Base-by-base conservation (phyloP, 1,140 invertebrate species). In the Hesperophylax magnus region DNA sequence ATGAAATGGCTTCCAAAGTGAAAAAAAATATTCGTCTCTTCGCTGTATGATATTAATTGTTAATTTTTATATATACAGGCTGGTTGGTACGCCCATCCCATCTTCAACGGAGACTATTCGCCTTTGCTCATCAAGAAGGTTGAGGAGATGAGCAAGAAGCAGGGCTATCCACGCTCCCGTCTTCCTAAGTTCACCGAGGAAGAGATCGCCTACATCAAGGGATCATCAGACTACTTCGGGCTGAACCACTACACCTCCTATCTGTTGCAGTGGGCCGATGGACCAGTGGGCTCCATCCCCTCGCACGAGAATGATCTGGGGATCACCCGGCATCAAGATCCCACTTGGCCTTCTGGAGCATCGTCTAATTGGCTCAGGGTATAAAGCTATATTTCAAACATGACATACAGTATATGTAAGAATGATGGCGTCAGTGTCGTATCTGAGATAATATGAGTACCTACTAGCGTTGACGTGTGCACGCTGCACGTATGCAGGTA, bases 81-180 rank as follows among this genome's bases (percentile, higher is more conserved):
- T 60, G 92, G 92, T 11, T 94, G 92, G 93, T 94, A 93, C 80
- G 93, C 91, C 0, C 90, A 94, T 86, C 93, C 94, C 0, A 91
- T 95, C 22, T 93, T 92, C 84, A 88, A 90, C 78, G 94, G 94
- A 31, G 92, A 94, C 84, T 95, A 95, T 85, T 93, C 94, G 5
- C 87, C 91, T 61, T 87, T 93, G 47, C 91, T 95, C 88, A 92
- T 92, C 67, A 87, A 92, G 77, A 86, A 91, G 11, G 91, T 95
- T 0, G 89, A 90, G 18, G 89, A 90, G 71, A 91, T 91, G 53
- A 94, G 93, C 85, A 87, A 86, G 54, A 85, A 88, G 61, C 93
- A 95, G 88, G 93, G 93, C 56, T 92, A 91, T 81, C 87, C 85
- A 0, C 85, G 88, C 15, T 94, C 93, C 3, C 89, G 93, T 31